A percentile compares a stretch with the other conserved stretches of the same genome.
Conservation (phyloP, 2,888 invertebrate genomes). For the Meghimatium bilineatum region DNA sequence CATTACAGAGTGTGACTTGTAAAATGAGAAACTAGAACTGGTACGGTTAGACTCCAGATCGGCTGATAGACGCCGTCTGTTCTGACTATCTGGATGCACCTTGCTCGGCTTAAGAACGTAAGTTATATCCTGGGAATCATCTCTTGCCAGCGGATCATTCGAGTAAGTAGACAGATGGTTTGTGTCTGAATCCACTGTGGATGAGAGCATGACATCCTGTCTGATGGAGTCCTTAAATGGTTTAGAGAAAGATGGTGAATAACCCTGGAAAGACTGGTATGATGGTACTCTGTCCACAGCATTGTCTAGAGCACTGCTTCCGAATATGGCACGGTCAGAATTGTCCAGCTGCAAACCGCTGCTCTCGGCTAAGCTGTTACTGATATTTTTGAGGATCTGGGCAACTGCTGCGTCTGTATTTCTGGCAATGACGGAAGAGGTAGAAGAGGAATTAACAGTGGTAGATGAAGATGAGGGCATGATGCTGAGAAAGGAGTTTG, state of each 20-base stretch:
- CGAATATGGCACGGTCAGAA: not conserved
- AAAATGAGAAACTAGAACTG: slow-evolving; percentile 29
- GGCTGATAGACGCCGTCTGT: slow-evolving; percentile 64
- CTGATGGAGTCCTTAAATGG: slow-evolving; percentile 49
- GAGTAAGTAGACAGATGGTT: slow-evolving; percentile 11
- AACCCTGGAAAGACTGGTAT: slow-evolving; percentile 34
- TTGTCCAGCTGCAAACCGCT: slow-evolving; percentile 18
- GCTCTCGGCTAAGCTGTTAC: slow-evolving; percentile 43
- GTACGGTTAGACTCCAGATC: slow-evolving; percentile 47
- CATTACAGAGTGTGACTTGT: slow-evolving; percentile 33
- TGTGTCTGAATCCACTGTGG: slow-evolving; percentile 40
- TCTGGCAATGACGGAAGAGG: slow-evolving; percentile 32
- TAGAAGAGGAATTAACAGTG: slow-evolving; percentile 22
- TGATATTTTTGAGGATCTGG: slow-evolving; percentile 49
- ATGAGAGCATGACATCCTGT: slow-evolving; percentile 54
- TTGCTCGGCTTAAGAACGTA: slow-evolving; percentile 7
- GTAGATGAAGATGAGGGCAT: slow-evolving; percentile 22
- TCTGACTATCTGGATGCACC: slow-evolving; percentile 14
- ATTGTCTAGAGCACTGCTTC: not conserved
- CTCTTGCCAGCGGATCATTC: slow-evolving; percentile 35
- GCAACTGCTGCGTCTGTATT: slow-evolving; percentile 47
- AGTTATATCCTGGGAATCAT: slow-evolving; percentile 27
- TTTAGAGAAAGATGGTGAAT: slow-evolving; percentile 31
- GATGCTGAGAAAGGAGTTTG: slow-evolving; percentile 31
- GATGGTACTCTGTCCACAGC: slow-evolving; percentile 2